These are phyloP conservation scores for Molorchus minor DNA, from an alignment of 2,888 invertebrate species.

Conservation along the genomic window DNA sequence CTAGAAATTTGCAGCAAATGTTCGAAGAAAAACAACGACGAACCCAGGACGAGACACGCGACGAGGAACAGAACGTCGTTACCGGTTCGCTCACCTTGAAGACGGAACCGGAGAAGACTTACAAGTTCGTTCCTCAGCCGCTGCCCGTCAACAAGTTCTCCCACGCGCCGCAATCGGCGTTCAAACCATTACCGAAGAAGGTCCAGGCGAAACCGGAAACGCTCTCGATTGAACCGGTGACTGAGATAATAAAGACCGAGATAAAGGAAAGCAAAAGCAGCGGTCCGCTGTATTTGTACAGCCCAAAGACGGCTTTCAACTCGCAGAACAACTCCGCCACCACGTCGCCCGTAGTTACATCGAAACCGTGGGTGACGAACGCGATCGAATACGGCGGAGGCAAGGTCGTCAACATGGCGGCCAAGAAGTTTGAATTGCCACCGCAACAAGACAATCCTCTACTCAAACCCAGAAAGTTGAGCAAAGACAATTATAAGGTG, in stretches of 20 bases:
- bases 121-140: slow-evolving; percentile 68
- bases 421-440: slow-evolving; percentile 67
- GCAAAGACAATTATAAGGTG: slow-evolving; percentile 52
- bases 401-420: slow-evolving; percentile 65
- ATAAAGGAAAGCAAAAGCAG: slow-evolving; percentile 38
- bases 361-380: slow-evolving; percentile 65
- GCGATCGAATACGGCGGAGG: slow-evolving; percentile 61
- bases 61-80: slow-evolving; percentile 6
- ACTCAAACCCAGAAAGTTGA: slow-evolving; percentile 51
- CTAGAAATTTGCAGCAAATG: slow-evolving; percentile 58
- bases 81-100: slow-evolving; percentile 43
- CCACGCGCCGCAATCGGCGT: slow-evolving; percentile 81
- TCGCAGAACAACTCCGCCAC: slow-evolving; percentile 35
- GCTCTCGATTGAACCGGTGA: slow-evolving; percentile 12
- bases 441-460: slow-evolving; percentile 41
- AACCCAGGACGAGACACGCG: slow-evolving; percentile 45
- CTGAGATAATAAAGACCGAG: slow-evolving; percentile 40
- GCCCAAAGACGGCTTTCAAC: slow-evolving; percentile 56
- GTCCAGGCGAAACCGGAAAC: slow-evolving; percentile 35
- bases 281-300: slow-evolving; percentile 57
- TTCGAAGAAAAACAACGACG: slow-evolving; percentile 60
- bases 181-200: slow-evolving; percentile 69
- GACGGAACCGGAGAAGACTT: slow-evolving; percentile 55
- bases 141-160: slow-evolving; percentile 76
- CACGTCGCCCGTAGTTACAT: slow-evolving; percentile 42